Conservation (phyloP, 2,888 invertebrate species). For the Torymus auratus region DNA sequence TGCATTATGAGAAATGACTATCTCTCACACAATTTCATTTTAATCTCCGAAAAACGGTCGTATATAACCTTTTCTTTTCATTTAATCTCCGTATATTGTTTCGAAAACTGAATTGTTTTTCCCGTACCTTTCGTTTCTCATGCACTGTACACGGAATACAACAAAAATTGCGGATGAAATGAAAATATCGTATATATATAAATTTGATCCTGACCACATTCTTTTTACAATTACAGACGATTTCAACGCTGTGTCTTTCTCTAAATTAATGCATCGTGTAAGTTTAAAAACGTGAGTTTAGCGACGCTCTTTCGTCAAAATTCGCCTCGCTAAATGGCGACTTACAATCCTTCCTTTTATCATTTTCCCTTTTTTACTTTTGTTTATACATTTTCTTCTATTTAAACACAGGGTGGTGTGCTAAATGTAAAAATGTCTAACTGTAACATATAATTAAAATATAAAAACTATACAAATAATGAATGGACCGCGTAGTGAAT, state of each 20-base stretch:
- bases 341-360: constrained; percentile 19
- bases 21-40: constrained; percentile 53
- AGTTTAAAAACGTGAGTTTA: constrained; percentile 53
- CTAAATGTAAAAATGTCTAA: constrained; percentile 56
- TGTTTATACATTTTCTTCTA: constrained; percentile 39
- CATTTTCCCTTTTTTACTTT: constrained; percentile 32
- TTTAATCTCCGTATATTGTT: constrained; percentile 35
- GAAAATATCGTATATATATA: constrained; percentile 18
- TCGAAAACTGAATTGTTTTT: constrained; percentile 3
- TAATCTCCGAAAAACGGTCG: constrained; percentile 39
- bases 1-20: constrained; percentile 55
- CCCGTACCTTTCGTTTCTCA: constrained; percentile 9
- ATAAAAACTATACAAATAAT: constrained; percentile 63
- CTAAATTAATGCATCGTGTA: constrained; percentile 47
- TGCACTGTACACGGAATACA: constrained; percentile 38
- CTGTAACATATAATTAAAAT: constrained; percentile 59
- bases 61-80: background rate
- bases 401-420: constrained; percentile 40
- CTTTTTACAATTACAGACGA: constrained; percentile 37
- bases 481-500: constrained; percentile 41
- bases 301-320: constrained; percentile 46
- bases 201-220: constrained; percentile 39
- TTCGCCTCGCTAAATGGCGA: constrained; percentile 18
- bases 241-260: constrained; percentile 19
- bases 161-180: constrained; percentile 34